Base-by-base conservation (phyloP, 2,888 invertebrate species). In the Aquatica leii region DNA sequence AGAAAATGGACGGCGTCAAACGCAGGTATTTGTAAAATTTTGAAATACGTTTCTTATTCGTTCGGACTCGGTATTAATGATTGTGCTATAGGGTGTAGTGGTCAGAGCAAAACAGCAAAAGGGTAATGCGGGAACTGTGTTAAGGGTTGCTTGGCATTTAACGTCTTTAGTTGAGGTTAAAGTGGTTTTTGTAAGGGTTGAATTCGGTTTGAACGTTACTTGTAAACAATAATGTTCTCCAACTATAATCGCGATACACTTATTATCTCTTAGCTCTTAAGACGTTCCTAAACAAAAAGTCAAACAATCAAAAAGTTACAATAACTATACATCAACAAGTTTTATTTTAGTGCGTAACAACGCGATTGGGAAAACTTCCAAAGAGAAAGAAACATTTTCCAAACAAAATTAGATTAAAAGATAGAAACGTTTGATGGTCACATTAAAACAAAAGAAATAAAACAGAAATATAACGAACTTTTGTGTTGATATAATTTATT, bases 111-210 rank as follows among this genome's bases (percentile, higher is more conserved):
- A 69, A 70, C 69, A 68, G 62, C 67, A 59, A 65, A 69, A 69
- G 67, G 71, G 69, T 66, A 69, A 72, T 72, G 73, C 71, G 69
- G 71, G 68, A 71, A 73, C 71, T 68, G 69, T 68, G 71, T 72
- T 74, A 70, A 60, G 70, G 70, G 69, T 72, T 75, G 72, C 71
- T 64, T 65, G 66, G 68, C 63, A 65, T 71, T 73, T 70, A 73
- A 63, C 69, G 69, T 68, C 67, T 67, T 66, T 62, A 66, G 65
- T 66, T 65, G 62, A 67, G 66, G 65, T 62, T 62, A 62, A 37
- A 48, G 50, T 18, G 57, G 71, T 70, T 71, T 71, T 72, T 72
- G 71, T 64, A 62, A 56, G 18, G 55, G 46, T 46, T 58, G 63
- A 64, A 41, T 66, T 63, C 57, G 65, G 60, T 66, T 66, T 65